Evolutionary conservation across 2,888 invertebrate genomes (phyloP).

Genomic region (Meganola albula): DNA sequence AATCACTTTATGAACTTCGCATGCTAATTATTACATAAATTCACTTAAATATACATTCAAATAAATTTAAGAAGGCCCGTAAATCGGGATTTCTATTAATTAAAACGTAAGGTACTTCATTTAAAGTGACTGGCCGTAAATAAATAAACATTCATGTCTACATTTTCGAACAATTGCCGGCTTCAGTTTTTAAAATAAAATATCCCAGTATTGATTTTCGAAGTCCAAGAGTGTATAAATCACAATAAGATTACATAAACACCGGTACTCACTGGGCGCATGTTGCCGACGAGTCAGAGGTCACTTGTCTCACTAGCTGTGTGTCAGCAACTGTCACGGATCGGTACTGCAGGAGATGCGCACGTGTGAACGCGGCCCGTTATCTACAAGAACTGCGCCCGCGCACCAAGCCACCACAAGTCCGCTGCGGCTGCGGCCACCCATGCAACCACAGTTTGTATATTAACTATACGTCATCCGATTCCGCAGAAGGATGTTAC

Average conservation of each 20-base stretch:
- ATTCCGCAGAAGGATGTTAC: constrained; percentile 22
- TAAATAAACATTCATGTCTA: too few relatives aligned
- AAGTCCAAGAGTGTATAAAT: too few relatives aligned
- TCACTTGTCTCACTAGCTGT: constrained; percentile 33
- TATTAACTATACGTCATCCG: constrained; percentile 20
- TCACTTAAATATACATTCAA: too few relatives aligned
- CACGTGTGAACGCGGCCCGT: constrained; percentile 44
- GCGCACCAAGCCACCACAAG: constrained; percentile 34
- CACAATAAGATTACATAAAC: constrained; percentile 30
- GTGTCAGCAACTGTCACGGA: constrained; percentile 26
- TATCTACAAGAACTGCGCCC: constrained; percentile 46
- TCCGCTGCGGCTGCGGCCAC: constrained; percentile 22
- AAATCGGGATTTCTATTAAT: too few relatives aligned
- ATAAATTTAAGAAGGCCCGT: too few relatives aligned
- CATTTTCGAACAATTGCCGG: too few relatives aligned
- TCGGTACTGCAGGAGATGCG: constrained; percentile 18
- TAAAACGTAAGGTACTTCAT: too few relatives aligned
- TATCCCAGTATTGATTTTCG: too few relatives aligned
- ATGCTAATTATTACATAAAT: constrained; percentile 15
- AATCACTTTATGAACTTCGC: constrained; percentile 11
- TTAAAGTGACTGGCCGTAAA: too few relatives aligned
- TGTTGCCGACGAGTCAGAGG: constrained; percentile 43
- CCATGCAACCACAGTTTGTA: constrained; percentile 45
- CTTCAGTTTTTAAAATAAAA: too few relatives aligned
- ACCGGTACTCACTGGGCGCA: constrained; percentile 66